Conservation (phyloP, 2,888 invertebrate genomes). For the Sarcophaga subvicina region DNA sequence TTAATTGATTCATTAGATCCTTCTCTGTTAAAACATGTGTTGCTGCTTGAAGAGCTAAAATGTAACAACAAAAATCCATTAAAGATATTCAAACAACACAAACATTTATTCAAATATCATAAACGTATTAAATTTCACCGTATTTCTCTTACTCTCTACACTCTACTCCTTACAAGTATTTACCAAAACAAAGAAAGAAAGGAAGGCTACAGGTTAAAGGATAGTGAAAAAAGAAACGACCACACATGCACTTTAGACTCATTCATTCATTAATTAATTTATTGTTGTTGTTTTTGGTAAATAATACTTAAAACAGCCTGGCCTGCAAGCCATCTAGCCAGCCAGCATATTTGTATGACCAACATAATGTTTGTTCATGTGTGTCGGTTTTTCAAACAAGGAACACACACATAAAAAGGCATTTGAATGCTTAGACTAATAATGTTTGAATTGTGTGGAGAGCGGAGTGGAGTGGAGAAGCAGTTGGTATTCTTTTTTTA, state of each 20-base stretch:
- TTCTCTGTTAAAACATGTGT: constrained; percentile 51
- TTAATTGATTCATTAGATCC: constrained; percentile 38
- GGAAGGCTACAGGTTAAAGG: constrained; percentile 45
- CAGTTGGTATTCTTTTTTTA: too few species aligned
- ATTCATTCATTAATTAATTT: not conserved
- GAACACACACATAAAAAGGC: constrained; percentile 4
- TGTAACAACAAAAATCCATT: constrained; percentile 32
- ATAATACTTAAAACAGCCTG: not conserved
- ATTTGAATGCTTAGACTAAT: not conserved
- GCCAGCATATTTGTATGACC: not conserved
- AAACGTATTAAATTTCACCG: constrained; percentile 51
- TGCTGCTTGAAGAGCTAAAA: not conserved
- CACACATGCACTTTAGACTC: constrained; percentile 43
- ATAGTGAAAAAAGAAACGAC: constrained; percentile 15
- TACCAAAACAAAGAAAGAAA: not conserved
- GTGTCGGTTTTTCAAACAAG: not conserved
- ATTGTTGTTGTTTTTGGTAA: constrained; percentile 6
- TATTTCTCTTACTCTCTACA: not conserved
- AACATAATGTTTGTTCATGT: not conserved
- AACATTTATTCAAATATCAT: not conserved
- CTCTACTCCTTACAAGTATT: not conserved
- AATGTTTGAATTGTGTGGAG: not conserved
- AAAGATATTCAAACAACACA: constrained; percentile 29
- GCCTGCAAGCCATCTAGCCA: not conserved
- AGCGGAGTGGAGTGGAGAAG: constrained; percentile 20